A percentile compares a stretch with the other conserved stretches of the same genome.
These are phyloP conservation scores for Neopipo cinnamomea DNA, from an alignment of 2,113 vertebrate genomes.

Conservation along the genomic window DNA sequence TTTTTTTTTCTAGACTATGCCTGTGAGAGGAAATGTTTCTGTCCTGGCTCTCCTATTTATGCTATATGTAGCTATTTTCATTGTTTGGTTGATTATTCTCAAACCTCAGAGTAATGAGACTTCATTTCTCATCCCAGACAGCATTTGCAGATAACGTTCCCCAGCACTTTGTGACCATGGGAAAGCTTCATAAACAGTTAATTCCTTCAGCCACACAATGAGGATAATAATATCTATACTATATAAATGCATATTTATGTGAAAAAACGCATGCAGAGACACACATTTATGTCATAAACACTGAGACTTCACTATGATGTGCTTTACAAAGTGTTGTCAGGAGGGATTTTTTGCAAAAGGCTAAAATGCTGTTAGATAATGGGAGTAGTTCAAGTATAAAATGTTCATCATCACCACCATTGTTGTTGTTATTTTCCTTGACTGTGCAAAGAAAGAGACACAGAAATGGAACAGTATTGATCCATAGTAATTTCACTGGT, in stretches of 20 bases:
- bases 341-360: not conserved
- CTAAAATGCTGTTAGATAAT: not conserved
- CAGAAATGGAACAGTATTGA: not conserved
- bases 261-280: not conserved
- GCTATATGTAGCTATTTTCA: not conserved
- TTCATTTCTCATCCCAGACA: not conserved
- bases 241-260: fast-evolving
- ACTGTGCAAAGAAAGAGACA: not conserved
- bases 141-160: not conserved
- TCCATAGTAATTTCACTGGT: not conserved
- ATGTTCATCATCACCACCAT: not conserved
- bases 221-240: not conserved
- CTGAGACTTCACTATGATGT: not conserved
- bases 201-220: not conserved
- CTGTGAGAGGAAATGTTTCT: not conserved
- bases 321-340: not conserved
- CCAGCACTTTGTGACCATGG: not conserved
- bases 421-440: not conserved
- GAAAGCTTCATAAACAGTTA: not conserved
- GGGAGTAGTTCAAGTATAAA: not conserved
- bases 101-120: not conserved
- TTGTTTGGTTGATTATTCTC: not conserved
- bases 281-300: not conserved
- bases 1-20: not conserved
- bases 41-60: not conserved